These are phyloP conservation scores for Alitta virens DNA, from an alignment of 2,888 invertebrate species.

Conservation along the genomic window DNA sequence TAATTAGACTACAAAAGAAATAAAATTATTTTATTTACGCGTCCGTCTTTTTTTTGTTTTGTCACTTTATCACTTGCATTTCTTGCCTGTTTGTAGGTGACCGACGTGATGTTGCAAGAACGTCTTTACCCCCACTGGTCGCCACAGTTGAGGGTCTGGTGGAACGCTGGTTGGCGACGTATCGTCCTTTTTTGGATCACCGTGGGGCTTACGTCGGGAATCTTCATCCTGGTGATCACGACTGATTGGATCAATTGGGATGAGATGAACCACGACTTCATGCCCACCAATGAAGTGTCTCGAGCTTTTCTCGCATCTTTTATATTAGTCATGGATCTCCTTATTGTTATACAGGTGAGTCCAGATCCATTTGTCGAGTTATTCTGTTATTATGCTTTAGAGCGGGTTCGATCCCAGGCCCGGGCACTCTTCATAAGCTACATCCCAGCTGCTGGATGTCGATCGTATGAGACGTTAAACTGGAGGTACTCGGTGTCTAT, in stretches of 20 bases:
- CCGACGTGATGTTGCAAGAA: constrained; percentile 62
- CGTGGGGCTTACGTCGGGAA: constrained; percentile 53
- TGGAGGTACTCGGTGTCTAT: too few relatives aligned
- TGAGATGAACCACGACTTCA: constrained; percentile 58
- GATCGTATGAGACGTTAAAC: too few relatives aligned
- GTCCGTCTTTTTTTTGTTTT: too few relatives aligned
- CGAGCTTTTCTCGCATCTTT: constrained; percentile 61
- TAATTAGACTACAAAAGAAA: too few relatives aligned
- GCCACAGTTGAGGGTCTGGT: constrained; percentile 51
- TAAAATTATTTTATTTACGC: too few relatives aligned
- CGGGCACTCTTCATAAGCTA: too few relatives aligned
- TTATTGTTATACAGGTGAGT: constrained; percentile 59
- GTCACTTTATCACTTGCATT: too few relatives aligned
- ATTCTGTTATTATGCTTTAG: neutral
- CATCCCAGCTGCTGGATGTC: too few relatives aligned
- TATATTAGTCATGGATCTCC: constrained; percentile 61
- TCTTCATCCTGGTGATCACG: constrained; percentile 59
- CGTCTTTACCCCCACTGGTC: constrained; percentile 61
- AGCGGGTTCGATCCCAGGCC: too few relatives aligned
- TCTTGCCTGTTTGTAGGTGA: constrained; percentile 52
- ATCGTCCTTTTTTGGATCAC: constrained; percentile 61
- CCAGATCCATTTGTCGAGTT: too few relatives aligned
- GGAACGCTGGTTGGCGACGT: constrained; percentile 55
- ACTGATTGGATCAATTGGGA: constrained; percentile 61
- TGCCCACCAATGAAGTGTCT: constrained; percentile 60